Conservation (phyloP, 92 coral and sea anemone species). For the Chrysogorgia sp. region DNA sequence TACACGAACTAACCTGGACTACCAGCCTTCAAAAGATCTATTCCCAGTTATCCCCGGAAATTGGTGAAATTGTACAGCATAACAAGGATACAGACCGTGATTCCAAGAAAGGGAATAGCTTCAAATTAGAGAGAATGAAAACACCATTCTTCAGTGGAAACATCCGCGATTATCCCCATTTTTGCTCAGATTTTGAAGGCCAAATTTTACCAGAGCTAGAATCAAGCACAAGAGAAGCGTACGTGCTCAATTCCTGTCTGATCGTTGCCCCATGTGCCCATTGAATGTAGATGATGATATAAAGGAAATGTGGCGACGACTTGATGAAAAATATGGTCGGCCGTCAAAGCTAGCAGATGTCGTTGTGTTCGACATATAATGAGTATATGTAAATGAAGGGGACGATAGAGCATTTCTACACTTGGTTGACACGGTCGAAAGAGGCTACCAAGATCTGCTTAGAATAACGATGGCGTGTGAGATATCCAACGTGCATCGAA, state of each 20-base stretch:
- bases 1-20: neutral
- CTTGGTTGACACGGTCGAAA: too few species aligned
- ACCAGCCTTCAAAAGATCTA: slow-evolving; percentile 1
- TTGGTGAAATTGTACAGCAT: neutral
- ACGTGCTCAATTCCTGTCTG: slow-evolving; percentile 21
- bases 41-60: neutral
- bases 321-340: slow-evolving; percentile 44
- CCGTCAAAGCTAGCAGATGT: slow-evolving; percentile 25
- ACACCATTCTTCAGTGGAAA: slow-evolving; percentile 62
- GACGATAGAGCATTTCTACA: slow-evolving; percentile 11
- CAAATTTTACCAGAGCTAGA: too few species aligned
- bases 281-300: slow-evolving; percentile 37
- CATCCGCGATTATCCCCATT: slow-evolving; percentile 55
- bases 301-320: slow-evolving; percentile 48
- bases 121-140: too few species aligned
- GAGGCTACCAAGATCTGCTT: slow-evolving; percentile 33
- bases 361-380: slow-evolving; percentile 10
- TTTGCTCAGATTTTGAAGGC: slow-evolving; percentile 54
- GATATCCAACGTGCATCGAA: slow-evolving; percentile 43
- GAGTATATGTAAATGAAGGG: slow-evolving; percentile 7
- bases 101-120: too few species aligned
- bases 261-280: neutral
- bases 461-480: slow-evolving; percentile 32
- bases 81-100: neutral
- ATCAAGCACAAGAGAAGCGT: slow-evolving; percentile 56